These are phyloP conservation scores for Montipora foliosa DNA, from an alignment of 64 coral and sea anemone species.

Conservation along the genomic window DNA sequence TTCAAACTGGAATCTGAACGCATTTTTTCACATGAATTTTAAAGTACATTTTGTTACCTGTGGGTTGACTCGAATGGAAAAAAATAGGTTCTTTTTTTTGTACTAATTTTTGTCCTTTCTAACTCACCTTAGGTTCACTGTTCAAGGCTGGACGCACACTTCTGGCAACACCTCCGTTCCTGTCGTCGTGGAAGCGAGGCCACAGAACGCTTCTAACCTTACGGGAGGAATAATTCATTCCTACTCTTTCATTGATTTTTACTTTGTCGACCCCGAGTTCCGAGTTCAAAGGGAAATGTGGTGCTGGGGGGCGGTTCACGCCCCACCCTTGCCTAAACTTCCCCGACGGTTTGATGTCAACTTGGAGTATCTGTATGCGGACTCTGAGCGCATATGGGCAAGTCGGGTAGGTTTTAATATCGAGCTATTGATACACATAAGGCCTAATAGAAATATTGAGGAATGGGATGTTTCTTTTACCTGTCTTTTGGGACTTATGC, in stretches of 20 bases:
- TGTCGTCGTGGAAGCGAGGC: constrained; percentile 32
- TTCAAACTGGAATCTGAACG: no score
- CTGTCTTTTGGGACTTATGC: no score
- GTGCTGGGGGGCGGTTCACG: not conserved
- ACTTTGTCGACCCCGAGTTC: not conserved
- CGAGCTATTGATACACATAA: not conserved
- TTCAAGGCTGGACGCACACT: constrained; percentile 23
- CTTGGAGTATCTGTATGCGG: not conserved
- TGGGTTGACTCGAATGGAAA: no score
- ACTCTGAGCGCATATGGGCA: not conserved
- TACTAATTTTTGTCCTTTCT: not conserved
- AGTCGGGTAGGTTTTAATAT: not conserved
- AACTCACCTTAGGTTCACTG: constrained; percentile 4
- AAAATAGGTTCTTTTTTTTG: no score
- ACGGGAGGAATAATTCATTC: constrained; percentile 29
- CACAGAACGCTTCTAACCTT: not conserved
- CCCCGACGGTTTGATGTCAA: constrained; percentile 33
- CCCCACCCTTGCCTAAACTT: constrained; percentile 22
- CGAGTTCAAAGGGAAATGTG: constrained; percentile 14
- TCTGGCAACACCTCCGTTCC: constrained; percentile 7
- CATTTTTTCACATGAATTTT: no score
- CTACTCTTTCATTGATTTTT: constrained; percentile 37
- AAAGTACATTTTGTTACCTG: no score
- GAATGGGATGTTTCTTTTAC: no score
- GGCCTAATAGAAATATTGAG: not conserved